Evolutionary conservation across 2,888 invertebrate species (phyloP).

Genomic region (Argyra leucocephala): DNA sequence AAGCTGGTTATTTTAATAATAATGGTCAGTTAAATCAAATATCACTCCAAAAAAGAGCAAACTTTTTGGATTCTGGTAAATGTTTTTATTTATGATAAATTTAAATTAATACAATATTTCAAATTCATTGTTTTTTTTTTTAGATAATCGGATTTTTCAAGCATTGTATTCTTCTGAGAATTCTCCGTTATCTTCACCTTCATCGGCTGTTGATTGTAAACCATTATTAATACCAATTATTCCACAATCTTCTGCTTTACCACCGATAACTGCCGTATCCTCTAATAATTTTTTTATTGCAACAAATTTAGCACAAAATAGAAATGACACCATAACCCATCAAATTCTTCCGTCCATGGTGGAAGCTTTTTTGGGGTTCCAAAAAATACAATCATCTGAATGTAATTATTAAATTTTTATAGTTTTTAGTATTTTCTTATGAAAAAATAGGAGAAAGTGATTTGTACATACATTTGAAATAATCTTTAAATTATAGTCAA

Average conservation of each 20-base stretch:
- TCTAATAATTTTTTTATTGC: slow-evolving; percentile 11
- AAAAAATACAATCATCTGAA: slow-evolving; percentile 3
- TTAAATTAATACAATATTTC: slow-evolving; percentile 23
- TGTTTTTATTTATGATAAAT: slow-evolving; percentile 36
- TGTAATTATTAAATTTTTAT: background rate
- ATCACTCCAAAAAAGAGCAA: slow-evolving; percentile 19
- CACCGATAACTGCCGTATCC: background rate
- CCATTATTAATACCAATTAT: background rate
- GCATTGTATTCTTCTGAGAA: slow-evolving; percentile 36
- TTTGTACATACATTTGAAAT: background rate
- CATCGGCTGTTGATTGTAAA: slow-evolving; percentile 25
- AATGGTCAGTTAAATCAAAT: slow-evolving; percentile 36
- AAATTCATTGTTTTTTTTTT: background rate
- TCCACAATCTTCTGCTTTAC: background rate
- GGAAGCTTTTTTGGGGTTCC: background rate
- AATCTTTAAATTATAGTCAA: background rate
- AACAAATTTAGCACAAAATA: background rate
- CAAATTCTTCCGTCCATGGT: slow-evolving; percentile 11
- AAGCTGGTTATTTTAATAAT: slow-evolving; percentile 35
- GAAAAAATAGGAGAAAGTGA: background rate
- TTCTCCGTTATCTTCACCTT: slow-evolving; percentile 40
- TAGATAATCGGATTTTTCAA: slow-evolving; percentile 26
- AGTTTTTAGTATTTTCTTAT: background rate
- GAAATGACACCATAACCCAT: background rate
- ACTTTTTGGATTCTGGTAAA: slow-evolving; percentile 30